Evolutionary conservation across 2,113 vertebrate genomes (phyloP), one percentile per base, ranked within the genome.

Genomic region (Anarhynchus alexandrinus): DNA sequence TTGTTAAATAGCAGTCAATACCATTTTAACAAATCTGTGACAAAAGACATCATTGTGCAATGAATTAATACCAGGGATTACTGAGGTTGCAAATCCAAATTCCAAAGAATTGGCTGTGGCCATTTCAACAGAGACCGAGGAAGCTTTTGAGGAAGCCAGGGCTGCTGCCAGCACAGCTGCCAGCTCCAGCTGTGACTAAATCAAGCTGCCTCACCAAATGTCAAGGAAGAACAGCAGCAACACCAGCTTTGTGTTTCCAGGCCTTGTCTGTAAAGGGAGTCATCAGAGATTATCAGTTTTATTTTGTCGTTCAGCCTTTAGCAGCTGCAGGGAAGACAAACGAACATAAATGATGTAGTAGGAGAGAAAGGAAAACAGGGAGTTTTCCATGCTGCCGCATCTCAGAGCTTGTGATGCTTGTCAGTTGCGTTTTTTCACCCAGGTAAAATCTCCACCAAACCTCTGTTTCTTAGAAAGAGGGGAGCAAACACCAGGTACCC

Each of bases 121-220:
- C 12, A 9, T 76, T 93, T 85, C 78, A 38, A 30, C 40, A 55
- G 58, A 72, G 54, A 16, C 6, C 0, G 0, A 95, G 17, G n/a
- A 84, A 90, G n/a, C 45, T 92, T 96, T 81, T 94, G 91, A 95
- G 69, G 77, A 82, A 94, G 49, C 1, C 5, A 58, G 16, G 34
- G 54, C 30, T 74, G 73, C 55, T 86, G 82, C 54, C 81, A 95
- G 58, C 8, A 7, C 61, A 79, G 57, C 84, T 84, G 77, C 55
- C 32, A 81, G 69, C 32, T 70, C 51, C 54, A 67, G 73, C 38
- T 74, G 43, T 64, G 47, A 27, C 38, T 15, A 21, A 74, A 54
- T 52, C 42, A 58, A 59, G 11, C n/a, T 86, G 23, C n/a, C 34
- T 69, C 45, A 45, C 30, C 62, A 58, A 71, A 34, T 17, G 23